Conservation (phyloP, 2,888 invertebrate genomes). For the Drosophila meridionalis region DNA sequence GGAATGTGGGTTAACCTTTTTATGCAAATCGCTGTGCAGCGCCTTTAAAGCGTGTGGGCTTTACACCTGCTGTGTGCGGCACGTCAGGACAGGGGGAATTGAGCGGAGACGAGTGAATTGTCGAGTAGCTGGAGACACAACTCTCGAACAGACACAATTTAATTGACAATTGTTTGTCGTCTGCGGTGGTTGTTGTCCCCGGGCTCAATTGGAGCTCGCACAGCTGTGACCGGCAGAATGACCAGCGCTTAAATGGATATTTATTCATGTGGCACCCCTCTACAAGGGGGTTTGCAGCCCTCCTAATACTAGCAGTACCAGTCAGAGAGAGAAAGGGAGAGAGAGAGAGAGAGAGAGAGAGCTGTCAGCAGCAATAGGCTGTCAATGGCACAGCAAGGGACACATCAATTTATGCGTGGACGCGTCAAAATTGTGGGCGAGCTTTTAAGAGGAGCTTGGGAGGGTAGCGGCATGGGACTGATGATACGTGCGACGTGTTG, state of each 20-base stretch:
- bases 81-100: too few species aligned
- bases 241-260: constrained; percentile 41
- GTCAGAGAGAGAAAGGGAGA: too few species aligned
- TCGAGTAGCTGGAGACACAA: constrained; percentile 21
- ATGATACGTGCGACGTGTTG: constrained; percentile 5
- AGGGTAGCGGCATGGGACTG: neutral
- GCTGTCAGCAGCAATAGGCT: neutral
- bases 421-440: constrained; percentile 43
- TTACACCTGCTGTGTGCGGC: constrained; percentile 5
- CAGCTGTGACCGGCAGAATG: constrained; percentile 39
- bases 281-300: constrained; percentile 5
- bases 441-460: constrained; percentile 8
- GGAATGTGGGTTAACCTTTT: constrained; percentile 31
- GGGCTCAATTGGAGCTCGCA: constrained; percentile 16
- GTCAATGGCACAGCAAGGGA: constrained; percentile 11
- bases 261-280: constrained; percentile 34
- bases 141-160: constrained; percentile 37
- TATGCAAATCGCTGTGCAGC: constrained; percentile 49
- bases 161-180: constrained; percentile 50
- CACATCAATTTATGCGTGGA: constrained; percentile 57
- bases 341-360: neutral
- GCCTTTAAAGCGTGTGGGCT: constrained; percentile 37
- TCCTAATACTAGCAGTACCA: constrained; percentile 4
- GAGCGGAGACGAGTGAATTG: too few species aligned
- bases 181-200: constrained; percentile 27